phyloP scores from a whole-genome alignment of 2,797 vertebrate genomes.

The Rhinoraja longicauda region DNA sequence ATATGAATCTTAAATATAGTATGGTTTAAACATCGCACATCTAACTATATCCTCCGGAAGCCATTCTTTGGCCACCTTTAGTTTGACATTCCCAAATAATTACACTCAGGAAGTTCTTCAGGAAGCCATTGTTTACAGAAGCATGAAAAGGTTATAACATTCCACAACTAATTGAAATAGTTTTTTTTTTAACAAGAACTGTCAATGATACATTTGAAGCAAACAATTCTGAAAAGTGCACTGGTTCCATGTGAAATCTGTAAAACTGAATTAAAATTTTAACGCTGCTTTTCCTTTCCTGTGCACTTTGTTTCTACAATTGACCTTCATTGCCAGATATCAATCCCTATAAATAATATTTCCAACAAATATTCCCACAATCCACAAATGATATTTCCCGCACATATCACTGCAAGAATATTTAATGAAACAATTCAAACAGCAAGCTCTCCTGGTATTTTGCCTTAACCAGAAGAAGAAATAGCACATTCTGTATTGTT shows the following conservation, averaged over 20 bases:
- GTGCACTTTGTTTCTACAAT: neutral
- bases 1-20: neutral
- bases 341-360: neutral
- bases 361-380: no score
- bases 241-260: neutral
- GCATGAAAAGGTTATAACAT: neutral
- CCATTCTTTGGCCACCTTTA: neutral
- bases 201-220: neutral
- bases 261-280: neutral
- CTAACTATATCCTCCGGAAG: constrained; percentile 17
- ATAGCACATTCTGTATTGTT: neutral
- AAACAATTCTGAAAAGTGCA: neutral
- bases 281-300: neutral
- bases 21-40: neutral
- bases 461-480: neutral
- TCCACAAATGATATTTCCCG: neutral
- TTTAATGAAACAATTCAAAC: neutral
- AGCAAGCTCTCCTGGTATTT: neutral
- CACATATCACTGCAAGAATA: neutral
- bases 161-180: neutral
- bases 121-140: constrained; percentile 15
- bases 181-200: neutral
- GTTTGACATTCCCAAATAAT: neutral
- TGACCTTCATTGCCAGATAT: neutral
- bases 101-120: neutral